These are phyloP conservation scores for Spicauda simplicius DNA, from an alignment of 2,888 invertebrate species.

Conservation along the genomic window DNA sequence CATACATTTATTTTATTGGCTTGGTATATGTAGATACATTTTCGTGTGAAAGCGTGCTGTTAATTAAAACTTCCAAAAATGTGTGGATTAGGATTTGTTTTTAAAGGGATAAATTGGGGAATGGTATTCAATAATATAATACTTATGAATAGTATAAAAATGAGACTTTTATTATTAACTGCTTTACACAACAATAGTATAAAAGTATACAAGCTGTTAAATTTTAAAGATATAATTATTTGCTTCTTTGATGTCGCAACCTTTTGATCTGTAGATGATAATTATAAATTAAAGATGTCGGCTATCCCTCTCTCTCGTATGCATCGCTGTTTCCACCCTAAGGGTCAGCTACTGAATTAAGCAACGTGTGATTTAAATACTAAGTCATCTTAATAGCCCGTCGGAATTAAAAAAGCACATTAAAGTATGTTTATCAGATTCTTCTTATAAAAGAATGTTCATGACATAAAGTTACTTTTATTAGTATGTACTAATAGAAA, in stretches of 20 bases:
- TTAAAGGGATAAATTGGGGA: no score
- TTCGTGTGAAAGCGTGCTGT: no score
- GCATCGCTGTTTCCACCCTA: background rate
- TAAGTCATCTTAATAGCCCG: background rate
- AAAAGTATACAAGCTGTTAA: background rate
- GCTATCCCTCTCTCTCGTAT: background rate
- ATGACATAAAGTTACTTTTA: no score
- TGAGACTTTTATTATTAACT: background rate
- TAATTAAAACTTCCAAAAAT: no score
- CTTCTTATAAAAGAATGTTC: no score
- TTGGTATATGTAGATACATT: no score
- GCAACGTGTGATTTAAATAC: background rate
- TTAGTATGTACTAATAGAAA: no score
- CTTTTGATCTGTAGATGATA: conserved; percentile 37
- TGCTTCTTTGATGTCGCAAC: conserved; percentile 33
- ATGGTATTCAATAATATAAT: no score
- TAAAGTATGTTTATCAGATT: no score
- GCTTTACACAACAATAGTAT: background rate
- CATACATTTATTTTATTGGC: no score
- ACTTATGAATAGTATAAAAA: no score
- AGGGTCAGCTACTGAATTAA: background rate
- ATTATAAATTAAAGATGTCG: conserved; percentile 38
- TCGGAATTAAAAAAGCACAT: background rate
- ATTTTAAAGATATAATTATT: conserved; percentile 31
- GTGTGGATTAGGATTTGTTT: no score